These are phyloP conservation scores for Cephalopholis sonnerati DNA, from an alignment of 2,113 vertebrate genomes.

Conservation along the genomic window DNA sequence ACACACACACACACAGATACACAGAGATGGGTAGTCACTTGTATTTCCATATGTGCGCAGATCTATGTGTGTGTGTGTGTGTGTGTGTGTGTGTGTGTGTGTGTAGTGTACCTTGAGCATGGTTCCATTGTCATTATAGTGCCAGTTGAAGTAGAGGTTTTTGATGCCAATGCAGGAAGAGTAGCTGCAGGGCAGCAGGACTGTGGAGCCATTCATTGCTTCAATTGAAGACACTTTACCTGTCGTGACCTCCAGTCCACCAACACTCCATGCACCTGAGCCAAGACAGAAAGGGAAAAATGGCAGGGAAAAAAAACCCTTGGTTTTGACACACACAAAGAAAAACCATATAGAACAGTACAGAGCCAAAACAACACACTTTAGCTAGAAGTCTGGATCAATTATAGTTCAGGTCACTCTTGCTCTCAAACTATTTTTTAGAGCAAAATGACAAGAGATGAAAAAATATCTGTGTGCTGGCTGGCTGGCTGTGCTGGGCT, in stretches of 20 bases:
- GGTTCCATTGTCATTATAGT: slow-evolving; percentile 81
- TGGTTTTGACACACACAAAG: too few species aligned
- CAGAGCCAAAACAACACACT: neutral
- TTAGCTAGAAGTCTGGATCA: neutral
- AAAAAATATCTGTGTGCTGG: neutral
- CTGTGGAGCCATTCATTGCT: slow-evolving; percentile 91
- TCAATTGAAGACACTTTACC: slow-evolving; percentile 87
- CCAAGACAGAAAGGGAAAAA: neutral
- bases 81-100: neutral
- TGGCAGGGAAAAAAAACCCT: neutral
- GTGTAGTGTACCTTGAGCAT: slow-evolving; percentile 60
- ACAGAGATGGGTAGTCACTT: neutral
- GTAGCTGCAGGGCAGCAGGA: slow-evolving; percentile 92
- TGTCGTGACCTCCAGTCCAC: slow-evolving; percentile 90
- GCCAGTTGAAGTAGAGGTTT: slow-evolving; percentile 91
- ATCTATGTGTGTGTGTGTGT: neutral
- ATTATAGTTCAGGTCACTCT: neutral
- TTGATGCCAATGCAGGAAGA: slow-evolving; percentile 92
- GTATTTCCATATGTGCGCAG: neutral
- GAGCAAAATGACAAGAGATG: neutral
- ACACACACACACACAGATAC: slow-evolving; percentile 30
- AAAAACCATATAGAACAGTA: neutral
- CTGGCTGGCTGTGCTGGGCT: neutral
- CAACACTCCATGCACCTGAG: slow-evolving; percentile 79
- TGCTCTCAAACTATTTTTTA: neutral